Conservation (phyloP, 2,888 invertebrate species). For the Epicampocera succincta region DNA sequence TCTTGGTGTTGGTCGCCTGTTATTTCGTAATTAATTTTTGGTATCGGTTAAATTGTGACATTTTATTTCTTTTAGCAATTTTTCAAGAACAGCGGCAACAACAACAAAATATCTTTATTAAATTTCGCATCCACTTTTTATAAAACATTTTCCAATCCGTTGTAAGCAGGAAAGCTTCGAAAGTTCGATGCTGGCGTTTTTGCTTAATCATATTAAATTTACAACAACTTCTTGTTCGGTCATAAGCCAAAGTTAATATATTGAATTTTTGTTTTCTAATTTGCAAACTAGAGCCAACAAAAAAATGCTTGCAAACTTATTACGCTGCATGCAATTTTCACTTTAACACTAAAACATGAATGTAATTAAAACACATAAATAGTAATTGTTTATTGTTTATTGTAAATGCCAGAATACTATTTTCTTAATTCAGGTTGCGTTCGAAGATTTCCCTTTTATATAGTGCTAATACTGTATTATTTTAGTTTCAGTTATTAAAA, state of each 20-base stretch:
- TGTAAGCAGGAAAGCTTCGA: not conserved
- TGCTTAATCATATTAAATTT: conserved; percentile 21
- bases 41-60: conserved; percentile 65
- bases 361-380: too few relatives aligned
- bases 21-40: conserved; percentile 69
- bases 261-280: conserved; percentile 3
- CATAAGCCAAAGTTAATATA: not conserved
- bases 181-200: not conserved
- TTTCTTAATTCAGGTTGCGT: too few relatives aligned
- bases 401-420: too few relatives aligned
- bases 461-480: too few relatives aligned
- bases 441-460: too few relatives aligned
- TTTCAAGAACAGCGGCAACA: conserved; percentile 33
- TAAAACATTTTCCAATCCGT: conserved; percentile 23
- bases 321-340: too few relatives aligned
- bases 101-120: not conserved
- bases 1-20: conserved; percentile 59
- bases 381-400: too few relatives aligned
- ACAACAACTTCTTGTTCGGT: not conserved
- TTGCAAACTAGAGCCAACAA: conserved; percentile 1
- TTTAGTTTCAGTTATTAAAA: too few relatives aligned
- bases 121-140: conserved; percentile 12
- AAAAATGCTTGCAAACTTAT: not conserved
- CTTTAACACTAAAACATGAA: too few relatives aligned
- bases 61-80: conserved; percentile 52